phyloP scores from a whole-genome alignment of 2,888 invertebrate species.

The Cephus spinipes region DNA sequence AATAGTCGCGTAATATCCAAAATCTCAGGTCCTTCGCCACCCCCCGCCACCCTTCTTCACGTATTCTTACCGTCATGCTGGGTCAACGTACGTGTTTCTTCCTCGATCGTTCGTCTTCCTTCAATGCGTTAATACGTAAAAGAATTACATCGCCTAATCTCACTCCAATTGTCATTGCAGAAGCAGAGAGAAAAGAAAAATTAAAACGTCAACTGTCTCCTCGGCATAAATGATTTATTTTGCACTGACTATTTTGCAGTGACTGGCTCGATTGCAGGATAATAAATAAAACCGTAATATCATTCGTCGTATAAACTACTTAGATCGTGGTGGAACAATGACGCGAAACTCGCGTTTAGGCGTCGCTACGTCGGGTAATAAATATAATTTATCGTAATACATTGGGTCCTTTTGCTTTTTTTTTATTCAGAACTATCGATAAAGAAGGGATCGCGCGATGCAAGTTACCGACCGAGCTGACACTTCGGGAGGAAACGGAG shows the following conservation, averaged over 20 bases:
- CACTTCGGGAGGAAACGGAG: neutral
- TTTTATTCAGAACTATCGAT: neutral
- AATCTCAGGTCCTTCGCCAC: neutral
- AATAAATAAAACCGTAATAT: conserved; percentile 54
- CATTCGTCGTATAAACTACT: conserved; percentile 49
- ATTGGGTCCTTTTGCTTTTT: neutral
- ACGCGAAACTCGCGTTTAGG: conserved; percentile 6
- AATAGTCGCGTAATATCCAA: conserved; percentile 24
- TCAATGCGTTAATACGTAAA: neutral
- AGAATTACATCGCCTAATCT: neutral
- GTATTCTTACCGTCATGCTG: neutral
- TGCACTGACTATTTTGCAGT: conserved; percentile 40
- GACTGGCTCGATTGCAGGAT: conserved; percentile 46
- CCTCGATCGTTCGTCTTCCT: neutral
- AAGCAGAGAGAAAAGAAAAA: neutral
- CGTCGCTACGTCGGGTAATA: conserved; percentile 4
- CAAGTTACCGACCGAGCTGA: neutral
- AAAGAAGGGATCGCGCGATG: neutral
- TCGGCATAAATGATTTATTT: conserved; percentile 49
- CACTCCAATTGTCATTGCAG: neutral
- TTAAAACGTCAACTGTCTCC: conserved; percentile 20
- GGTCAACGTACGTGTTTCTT: neutral
- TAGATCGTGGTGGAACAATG: conserved; percentile 26
- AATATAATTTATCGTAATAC: neutral
- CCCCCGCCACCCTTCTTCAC: neutral